Conservation (phyloP, 2,797 vertebrate species). For the Siniperca obscura region DNA sequence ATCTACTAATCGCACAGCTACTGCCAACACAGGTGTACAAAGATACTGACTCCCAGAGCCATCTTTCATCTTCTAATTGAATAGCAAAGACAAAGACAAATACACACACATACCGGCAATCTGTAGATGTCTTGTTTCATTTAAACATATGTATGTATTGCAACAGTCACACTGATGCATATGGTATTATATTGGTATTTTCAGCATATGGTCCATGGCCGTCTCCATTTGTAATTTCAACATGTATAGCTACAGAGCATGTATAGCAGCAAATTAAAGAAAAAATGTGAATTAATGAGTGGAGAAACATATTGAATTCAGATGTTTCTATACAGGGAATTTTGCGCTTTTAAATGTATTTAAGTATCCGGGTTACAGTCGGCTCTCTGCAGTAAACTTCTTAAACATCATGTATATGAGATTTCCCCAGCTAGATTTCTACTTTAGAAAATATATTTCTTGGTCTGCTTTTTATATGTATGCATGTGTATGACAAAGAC, state of each 20-base stretch:
- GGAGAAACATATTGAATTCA: background rate
- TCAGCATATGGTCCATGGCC: conserved; percentile 7
- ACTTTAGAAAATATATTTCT: conserved; percentile 3
- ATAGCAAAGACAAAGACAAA: conserved; percentile 50
- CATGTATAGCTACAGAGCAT: background rate
- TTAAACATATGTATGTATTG: conserved; percentile 25
- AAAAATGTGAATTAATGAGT: background rate
- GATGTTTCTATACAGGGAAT: background rate
- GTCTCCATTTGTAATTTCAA: conserved; percentile 23
- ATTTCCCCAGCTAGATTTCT: background rate
- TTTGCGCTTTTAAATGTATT: too few relatives aligned
- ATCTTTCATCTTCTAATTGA: conserved; percentile 74
- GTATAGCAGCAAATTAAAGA: background rate
- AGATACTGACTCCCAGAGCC: conserved; percentile 54
- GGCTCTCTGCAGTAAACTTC: background rate
- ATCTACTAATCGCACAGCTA: conserved; percentile 48
- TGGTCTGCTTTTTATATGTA: background rate
- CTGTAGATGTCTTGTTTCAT: conserved; percentile 53
- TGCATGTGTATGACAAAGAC: conserved; percentile 19
- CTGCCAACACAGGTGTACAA: conserved; percentile 42
- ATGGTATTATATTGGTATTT: too few relatives aligned
- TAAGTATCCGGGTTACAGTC: background rate
- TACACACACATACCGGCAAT: conserved; percentile 25
- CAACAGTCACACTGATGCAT: conserved; percentile 17
- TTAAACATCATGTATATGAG: background rate